Conservation (phyloP, 2,113 vertebrate genomes). For the Nycticebus coucang region DNA sequence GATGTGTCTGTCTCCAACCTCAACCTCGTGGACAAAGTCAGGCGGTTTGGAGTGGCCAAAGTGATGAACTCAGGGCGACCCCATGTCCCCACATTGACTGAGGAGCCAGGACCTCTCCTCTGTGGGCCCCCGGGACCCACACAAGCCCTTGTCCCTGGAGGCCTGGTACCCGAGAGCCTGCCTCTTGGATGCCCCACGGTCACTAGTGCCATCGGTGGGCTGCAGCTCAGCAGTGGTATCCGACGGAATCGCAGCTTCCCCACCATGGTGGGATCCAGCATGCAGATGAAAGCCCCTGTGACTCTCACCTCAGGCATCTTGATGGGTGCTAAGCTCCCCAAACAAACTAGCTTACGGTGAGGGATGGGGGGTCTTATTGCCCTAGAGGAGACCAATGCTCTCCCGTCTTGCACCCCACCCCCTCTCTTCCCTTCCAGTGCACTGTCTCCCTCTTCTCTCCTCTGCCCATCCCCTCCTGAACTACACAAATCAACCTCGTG, state of each 20-base stretch:
- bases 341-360: conserved; percentile 88
- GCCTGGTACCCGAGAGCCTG: conserved; percentile 82
- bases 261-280: conserved; percentile 97
- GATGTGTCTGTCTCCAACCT: conserved; percentile 94
- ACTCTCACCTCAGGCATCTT: conserved; percentile 90
- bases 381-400: not conserved
- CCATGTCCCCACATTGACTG: conserved; percentile 78
- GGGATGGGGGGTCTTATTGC: not conserved
- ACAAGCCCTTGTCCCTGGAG: conserved; percentile 87
- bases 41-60: conserved; percentile 91
- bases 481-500: conserved; percentile 89
- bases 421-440: not conserved
- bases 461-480: conserved; percentile 77
- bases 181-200: conserved; percentile 83
- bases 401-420: not conserved
- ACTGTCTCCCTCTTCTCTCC: not conserved
- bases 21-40: conserved; percentile 96
- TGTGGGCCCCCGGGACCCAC: conserved; percentile 89
- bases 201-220: conserved; percentile 87
- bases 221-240: conserved; percentile 92
- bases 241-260: conserved; percentile 97
- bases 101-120: conserved; percentile 86
- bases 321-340: conserved; percentile 88
- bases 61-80: conserved; percentile 86
- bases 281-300: conserved; percentile 96